A percentile compares a stretch with the other conserved stretches of the same genome.
These are phyloP conservation scores for Lates calcarifer DNA, from an alignment of 2,113 vertebrate species.

Conservation along the genomic window DNA sequence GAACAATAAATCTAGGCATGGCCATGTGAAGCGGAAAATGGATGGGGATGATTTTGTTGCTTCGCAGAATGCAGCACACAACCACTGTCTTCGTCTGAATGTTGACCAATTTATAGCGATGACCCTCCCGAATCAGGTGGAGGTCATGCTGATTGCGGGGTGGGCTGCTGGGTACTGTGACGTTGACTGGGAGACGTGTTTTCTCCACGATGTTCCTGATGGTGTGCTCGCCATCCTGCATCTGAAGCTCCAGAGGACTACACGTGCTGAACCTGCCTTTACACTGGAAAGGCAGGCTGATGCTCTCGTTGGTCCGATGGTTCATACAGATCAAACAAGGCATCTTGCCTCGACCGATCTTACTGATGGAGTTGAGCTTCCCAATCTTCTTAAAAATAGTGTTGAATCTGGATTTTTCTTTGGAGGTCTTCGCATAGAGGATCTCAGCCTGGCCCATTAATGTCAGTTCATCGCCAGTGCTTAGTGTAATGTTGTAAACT, in stretches of 20 bases:
- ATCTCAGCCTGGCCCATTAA: conserved; percentile 99
- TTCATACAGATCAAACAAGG: conserved; percentile 99
- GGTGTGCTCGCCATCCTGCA: conserved; percentile 98
- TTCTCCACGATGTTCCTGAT: conserved; percentile 98
- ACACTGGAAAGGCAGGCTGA: conserved; percentile 98
- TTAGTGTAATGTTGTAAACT: conserved; percentile 97
- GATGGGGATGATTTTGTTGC: conserved; percentile 92
- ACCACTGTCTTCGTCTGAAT: conserved; percentile 98
- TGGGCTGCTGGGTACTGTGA: conserved; percentile 92
- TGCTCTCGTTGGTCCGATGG: conserved; percentile 98
- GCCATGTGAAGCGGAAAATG: conserved; percentile 94
- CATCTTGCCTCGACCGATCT: conserved; percentile 96
- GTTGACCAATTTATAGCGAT: conserved; percentile 98
- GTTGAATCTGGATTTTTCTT: conserved; percentile 96
- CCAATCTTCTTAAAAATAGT: conserved; percentile 98
- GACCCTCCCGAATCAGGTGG: conserved; percentile 96
- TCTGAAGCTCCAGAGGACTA: conserved; percentile 95
- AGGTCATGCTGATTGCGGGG: conserved; percentile 96
- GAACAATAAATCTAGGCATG: conserved; percentile 91
- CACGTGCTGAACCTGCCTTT: conserved; percentile 97
- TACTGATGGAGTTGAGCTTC: conserved; percentile 96
- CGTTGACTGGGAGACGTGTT: conserved; percentile 95
- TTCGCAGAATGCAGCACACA: conserved; percentile 92
- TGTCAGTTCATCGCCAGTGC: conserved; percentile 96
- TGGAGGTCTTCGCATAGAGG: conserved; percentile 96